Conservation (phyloP, 2,888 invertebrate species). For the Hemistola chrysoprasaria region DNA sequence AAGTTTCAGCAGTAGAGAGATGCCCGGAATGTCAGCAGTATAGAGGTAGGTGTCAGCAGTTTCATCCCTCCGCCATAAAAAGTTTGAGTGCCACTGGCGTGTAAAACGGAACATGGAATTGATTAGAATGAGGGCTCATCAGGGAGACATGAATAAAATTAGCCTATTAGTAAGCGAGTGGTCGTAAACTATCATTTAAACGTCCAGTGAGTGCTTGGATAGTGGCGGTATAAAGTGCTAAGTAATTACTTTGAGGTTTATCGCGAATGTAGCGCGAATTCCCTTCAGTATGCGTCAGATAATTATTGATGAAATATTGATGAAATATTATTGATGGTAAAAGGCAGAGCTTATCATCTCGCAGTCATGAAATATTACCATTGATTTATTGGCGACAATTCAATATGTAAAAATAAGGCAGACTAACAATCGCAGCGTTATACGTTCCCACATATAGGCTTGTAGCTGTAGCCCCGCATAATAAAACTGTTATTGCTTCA, state of each 20-base stretch:
- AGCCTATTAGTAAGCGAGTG: constrained; percentile 22
- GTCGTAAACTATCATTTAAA: constrained; percentile 16
- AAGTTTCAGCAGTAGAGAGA: no score
- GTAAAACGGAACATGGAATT: constrained; percentile 24
- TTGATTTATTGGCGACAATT: no score
- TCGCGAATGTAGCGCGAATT: no score
- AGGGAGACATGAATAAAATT: constrained; percentile 30
- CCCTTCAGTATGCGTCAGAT: no score
- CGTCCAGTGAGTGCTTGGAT: constrained; percentile 3
- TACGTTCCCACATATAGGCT: no score
- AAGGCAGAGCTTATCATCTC: no score
- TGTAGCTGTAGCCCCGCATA: constrained; percentile 28
- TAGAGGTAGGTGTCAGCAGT: no score
- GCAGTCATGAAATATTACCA: no score
- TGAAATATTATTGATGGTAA: no score
- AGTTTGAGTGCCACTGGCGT: constrained; percentile 25
- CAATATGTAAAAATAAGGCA: constrained; percentile 2
- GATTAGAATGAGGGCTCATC: constrained; percentile 18
- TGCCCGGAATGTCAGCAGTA: no score
- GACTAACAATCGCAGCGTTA: constrained; percentile 17
- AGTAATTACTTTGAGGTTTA: constrained; percentile 11
- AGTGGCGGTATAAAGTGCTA: constrained; percentile 11
- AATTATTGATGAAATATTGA: no score
- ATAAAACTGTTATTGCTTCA: constrained; percentile 43
- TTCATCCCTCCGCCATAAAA: constrained; percentile 15